phyloP scores from a whole-genome alignment of 1,140 invertebrate species.

The Neelides sp. region DNA sequence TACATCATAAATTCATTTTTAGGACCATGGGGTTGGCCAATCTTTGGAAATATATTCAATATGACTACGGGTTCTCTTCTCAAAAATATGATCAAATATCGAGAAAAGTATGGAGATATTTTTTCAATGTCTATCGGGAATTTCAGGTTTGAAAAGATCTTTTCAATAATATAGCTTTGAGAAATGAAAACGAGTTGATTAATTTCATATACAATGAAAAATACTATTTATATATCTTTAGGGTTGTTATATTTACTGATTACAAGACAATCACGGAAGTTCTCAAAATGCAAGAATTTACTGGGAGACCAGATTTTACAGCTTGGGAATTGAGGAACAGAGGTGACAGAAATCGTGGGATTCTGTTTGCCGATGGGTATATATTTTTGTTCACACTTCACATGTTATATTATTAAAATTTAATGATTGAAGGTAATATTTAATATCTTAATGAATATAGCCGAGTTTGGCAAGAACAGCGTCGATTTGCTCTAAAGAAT shows the following conservation, averaged over 20 bases:
- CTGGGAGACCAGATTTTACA: constrained; percentile 12
- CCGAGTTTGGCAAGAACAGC: constrained; percentile 18
- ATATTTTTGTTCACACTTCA: too few relatives aligned
- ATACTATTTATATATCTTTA: not conserved
- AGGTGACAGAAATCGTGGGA: constrained; percentile 12
- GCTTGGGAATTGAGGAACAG: constrained; percentile 10
- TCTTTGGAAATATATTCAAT: constrained; percentile 3
- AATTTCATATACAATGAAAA: not conserved
- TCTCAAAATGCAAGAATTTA: constrained; percentile 13
- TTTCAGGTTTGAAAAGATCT: too few relatives aligned
- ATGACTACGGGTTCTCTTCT: not conserved
- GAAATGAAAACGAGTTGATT: not conserved
- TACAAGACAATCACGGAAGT: constrained; percentile 10
- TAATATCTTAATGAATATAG: too few relatives aligned
- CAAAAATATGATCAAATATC: constrained; percentile 2
- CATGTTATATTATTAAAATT: too few relatives aligned
- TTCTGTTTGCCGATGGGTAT: constrained; percentile 12
- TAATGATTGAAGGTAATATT: too few relatives aligned
- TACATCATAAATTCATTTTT: not conserved
- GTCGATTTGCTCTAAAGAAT: constrained; percentile 10
- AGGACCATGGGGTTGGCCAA: constrained; percentile 15
- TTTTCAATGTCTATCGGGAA: constrained; percentile 9
- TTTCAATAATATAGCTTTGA: too few relatives aligned
- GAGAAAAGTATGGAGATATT: constrained; percentile 15
- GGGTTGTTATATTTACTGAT: constrained; percentile 13